A percentile compares a stretch with the other conserved stretches of the same genome.
Evolutionary conservation across 1,140 invertebrate genomes (phyloP).

Genomic region (Drepana arcuata): DNA sequence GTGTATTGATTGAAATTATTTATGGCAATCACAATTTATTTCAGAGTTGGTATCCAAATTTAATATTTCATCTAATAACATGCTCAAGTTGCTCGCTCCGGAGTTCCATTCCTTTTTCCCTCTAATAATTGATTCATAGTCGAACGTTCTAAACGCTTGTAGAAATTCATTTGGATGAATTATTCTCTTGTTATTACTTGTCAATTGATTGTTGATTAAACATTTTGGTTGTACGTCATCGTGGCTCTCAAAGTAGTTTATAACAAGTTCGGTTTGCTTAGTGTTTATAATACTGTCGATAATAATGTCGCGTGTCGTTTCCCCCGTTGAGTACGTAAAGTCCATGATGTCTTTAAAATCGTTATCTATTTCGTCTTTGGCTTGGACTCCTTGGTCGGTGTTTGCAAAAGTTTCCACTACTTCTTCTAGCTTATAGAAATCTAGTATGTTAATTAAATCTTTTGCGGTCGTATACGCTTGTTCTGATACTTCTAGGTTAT

Average conservation of each 20-base stretch:
- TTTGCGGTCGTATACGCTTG: constrained; percentile 70
- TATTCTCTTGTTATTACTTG: constrained; percentile 21
- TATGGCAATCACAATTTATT: not conserved
- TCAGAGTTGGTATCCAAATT: not conserved
- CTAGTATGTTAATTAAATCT: constrained; percentile 66
- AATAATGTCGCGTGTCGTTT: constrained; percentile 28
- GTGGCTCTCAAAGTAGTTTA: constrained; percentile 66
- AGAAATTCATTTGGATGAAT: constrained; percentile 74
- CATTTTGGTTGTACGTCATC: not conserved
- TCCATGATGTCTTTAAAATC: constrained; percentile 14
- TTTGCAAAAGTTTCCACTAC: constrained; percentile 10
- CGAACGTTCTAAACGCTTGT: constrained; percentile 59
- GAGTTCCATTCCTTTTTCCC: constrained; percentile 74
- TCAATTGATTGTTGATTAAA: constrained; percentile 32
- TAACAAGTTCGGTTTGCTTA: constrained; percentile 73
- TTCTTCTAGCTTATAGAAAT: constrained; percentile 65
- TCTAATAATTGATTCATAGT: constrained; percentile 72
- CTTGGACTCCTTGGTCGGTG: constrained; percentile 21
- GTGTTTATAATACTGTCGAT: constrained; percentile 73
- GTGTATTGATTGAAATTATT: constrained; percentile 1
- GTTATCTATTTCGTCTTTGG: constrained; percentile 2
- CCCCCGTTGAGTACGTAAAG: constrained; percentile 10
- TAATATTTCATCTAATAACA: constrained; percentile 77
- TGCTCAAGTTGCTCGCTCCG: constrained; percentile 74
- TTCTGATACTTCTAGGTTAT: constrained; percentile 77